phyloP scores from a whole-genome alignment of 2,797 vertebrate species.

The Bufotes viridis region DNA sequence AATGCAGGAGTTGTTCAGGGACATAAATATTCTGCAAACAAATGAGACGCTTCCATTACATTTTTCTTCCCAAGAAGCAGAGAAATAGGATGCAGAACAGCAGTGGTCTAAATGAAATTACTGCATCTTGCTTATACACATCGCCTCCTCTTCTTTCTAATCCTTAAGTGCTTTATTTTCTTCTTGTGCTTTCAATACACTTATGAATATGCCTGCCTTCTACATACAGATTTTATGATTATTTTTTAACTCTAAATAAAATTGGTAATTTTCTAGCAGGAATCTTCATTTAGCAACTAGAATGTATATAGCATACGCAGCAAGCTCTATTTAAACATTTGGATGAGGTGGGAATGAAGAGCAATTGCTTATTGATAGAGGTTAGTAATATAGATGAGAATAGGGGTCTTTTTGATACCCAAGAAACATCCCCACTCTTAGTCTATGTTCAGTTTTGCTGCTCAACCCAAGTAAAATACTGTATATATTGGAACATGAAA shows the following conservation, averaged over 20 bases:
- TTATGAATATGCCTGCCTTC: not conserved
- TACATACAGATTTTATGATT: not conserved
- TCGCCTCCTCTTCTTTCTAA: not conserved
- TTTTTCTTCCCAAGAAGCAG: constrained; percentile 31
- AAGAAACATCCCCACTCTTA: not conserved
- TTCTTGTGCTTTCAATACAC: not conserved
- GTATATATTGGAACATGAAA: too few relatives aligned
- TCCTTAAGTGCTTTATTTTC: not conserved
- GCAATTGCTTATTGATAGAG: not conserved
- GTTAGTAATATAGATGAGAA: not conserved
- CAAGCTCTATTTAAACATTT: not conserved
- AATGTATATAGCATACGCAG: not conserved
- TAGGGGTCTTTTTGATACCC: not conserved
- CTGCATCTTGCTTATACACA: constrained; percentile 19
- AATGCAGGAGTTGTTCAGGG: not conserved
- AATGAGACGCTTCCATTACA: constrained; percentile 40
- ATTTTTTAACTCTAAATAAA: constrained; percentile 21
- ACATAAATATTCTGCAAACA: constrained; percentile 46
- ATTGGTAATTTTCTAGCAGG: not conserved
- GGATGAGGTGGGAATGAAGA: not conserved
- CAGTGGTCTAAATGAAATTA: constrained; percentile 32
- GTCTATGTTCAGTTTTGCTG: not conserved
- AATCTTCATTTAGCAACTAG: not conserved
- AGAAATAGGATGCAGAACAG: constrained; percentile 16
- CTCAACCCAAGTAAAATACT: too few relatives aligned